Evolutionary conservation across 2,113 vertebrate species (phyloP).

Genomic region (Leptosomus discolor): DNA sequence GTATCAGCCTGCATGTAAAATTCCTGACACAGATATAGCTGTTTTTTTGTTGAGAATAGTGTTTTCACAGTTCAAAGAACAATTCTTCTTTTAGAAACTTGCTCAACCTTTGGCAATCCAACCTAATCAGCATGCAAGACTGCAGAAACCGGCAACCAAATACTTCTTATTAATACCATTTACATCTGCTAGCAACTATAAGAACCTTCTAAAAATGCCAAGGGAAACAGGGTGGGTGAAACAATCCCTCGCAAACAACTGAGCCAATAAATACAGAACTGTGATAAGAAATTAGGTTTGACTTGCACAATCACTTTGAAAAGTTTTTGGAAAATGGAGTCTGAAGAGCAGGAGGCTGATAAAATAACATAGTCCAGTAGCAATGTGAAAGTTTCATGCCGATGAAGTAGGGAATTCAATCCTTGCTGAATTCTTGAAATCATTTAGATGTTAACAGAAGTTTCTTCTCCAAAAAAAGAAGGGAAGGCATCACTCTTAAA

Average conservation of each 20-base stretch:
- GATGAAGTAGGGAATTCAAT: slow-evolving; percentile 12
- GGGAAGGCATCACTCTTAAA: not conserved
- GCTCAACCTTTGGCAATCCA: slow-evolving; percentile 51
- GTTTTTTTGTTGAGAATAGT: not conserved
- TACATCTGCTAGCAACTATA: slow-evolving; percentile 26
- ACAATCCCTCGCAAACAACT: not conserved
- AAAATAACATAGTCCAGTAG: slow-evolving; percentile 25
- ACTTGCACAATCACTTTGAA: slow-evolving; percentile 16
- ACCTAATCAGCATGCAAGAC: slow-evolving; percentile 42
- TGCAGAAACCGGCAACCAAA: slow-evolving; percentile 47
- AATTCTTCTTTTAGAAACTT: slow-evolving; percentile 59
- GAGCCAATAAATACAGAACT: slow-evolving; percentile 7
- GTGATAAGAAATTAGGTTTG: slow-evolving; percentile 48
- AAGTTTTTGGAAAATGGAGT: not conserved
- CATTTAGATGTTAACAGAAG: slow-evolving; percentile 53
- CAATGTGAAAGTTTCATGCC: not conserved
- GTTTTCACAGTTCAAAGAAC: slow-evolving; percentile 51
- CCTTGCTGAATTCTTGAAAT: slow-evolving; percentile 48
- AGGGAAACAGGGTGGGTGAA: slow-evolving; percentile 45
- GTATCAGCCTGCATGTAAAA: not conserved
- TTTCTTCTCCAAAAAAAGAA: slow-evolving; percentile 48
- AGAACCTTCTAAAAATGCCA: slow-evolving; percentile 20
- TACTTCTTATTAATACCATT: slow-evolving; percentile 19
- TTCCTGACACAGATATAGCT: not conserved
- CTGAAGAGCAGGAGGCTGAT: slow-evolving; percentile 25